Evolutionary conservation across 2,888 invertebrate species (phyloP).

Genomic region (Autographa pulchrina): DNA sequence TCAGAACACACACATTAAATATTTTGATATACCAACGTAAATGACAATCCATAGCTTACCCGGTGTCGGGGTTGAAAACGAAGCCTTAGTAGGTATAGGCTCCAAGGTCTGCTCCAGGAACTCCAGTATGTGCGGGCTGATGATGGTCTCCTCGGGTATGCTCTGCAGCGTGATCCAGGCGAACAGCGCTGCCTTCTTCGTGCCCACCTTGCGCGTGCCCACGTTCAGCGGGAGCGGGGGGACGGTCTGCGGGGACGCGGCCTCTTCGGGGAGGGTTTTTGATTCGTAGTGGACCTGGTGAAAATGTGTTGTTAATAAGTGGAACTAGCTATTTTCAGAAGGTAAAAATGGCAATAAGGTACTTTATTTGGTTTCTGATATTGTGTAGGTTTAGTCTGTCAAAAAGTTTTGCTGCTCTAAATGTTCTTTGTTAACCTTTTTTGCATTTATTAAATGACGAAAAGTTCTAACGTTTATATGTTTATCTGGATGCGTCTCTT

Average conservation of each 20-base stretch:
- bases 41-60: slow-evolving; percentile 63
- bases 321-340: no score
- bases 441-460: no score
- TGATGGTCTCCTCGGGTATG: slow-evolving; percentile 99
- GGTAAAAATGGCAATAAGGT: no score
- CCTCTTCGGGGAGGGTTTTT: slow-evolving; percentile 91
- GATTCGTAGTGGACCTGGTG: slow-evolving; percentile 94
- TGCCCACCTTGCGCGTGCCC: slow-evolving; percentile 89
- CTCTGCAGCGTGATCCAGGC: slow-evolving; percentile 99
- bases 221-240: slow-evolving; percentile 46
- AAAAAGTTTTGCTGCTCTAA: no score
- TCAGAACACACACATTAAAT: no score
- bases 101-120: slow-evolving; percentile 99
- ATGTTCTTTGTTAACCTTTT: no score
- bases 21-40: no score
- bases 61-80: slow-evolving; percentile 78
- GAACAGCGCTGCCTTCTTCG: slow-evolving; percentile 96
- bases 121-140: slow-evolving; percentile 98
- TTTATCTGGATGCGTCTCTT: no score
- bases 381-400: no score
- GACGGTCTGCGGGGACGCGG: slow-evolving; percentile 79
- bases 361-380: no score
- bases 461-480: no score
- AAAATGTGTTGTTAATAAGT: not conserved
- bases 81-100: slow-evolving; percentile 94